Evolutionary conservation across 1,140 invertebrate genomes (phyloP).

Genomic region (Drosophila saltans): DNA sequence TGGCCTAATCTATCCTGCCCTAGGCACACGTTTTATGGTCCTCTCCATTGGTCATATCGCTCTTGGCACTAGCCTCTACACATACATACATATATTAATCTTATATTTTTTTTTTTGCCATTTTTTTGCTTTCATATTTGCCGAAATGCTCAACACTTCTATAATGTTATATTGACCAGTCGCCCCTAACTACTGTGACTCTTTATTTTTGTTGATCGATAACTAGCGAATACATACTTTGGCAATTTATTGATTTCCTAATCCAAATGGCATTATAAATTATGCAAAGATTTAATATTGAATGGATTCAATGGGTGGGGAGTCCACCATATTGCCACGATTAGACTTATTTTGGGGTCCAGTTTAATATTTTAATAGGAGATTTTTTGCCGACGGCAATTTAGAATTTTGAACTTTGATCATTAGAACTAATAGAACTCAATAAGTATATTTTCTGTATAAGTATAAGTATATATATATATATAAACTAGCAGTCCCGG

Average conservation of each 20-base stretch:
- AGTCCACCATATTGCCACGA: no score
- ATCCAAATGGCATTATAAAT: slow-evolving; percentile 9
- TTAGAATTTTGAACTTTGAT: no score
- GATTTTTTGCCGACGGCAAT: background rate
- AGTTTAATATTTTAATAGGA: background rate
- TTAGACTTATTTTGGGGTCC: no score
- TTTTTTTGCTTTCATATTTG: slow-evolving; percentile 74
- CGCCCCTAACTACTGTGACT: slow-evolving; percentile 45
- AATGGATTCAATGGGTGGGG: background rate
- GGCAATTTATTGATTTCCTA: background rate
- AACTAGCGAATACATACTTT: background rate
- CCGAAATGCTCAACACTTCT: slow-evolving; percentile 66
- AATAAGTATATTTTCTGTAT: no score
- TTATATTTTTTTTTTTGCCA: slow-evolving; percentile 5
- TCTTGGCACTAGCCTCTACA: slow-evolving; percentile 35
- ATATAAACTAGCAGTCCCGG: no score
- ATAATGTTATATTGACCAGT: slow-evolving; percentile 53
- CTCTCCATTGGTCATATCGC: slow-evolving; percentile 72
- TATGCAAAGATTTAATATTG: slow-evolving; percentile 7
- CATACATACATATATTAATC: slow-evolving; percentile 20
- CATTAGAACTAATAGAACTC: no score
- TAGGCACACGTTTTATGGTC: slow-evolving; percentile 59
- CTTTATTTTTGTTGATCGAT: slow-evolving; percentile 7
- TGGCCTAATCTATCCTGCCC: slow-evolving; percentile 72
- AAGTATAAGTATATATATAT: no score